phyloP scores from a whole-genome alignment of 2,113 vertebrate species.

The Caranx ignobilis region DNA sequence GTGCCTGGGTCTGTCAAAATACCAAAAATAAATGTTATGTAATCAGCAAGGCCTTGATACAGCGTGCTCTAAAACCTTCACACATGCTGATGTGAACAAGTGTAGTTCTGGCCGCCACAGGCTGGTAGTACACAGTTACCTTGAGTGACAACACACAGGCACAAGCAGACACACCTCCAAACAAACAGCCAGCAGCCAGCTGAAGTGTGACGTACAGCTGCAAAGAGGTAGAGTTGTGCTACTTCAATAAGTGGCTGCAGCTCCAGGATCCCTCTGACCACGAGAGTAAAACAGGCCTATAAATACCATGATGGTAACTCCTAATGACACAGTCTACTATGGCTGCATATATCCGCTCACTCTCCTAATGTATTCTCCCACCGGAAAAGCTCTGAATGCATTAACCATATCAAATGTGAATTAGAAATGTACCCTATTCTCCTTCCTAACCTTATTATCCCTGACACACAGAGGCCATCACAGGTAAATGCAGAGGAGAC shows the following conservation, averaged over 20 bases:
- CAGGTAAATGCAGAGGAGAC: constrained; percentile 29
- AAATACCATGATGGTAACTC: constrained; percentile 63
- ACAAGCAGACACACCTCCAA: constrained; percentile 18
- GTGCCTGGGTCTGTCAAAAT: constrained; percentile 53
- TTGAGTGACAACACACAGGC: constrained; percentile 8
- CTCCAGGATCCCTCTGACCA: constrained; percentile 15
- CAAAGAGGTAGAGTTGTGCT: constrained; percentile 2
- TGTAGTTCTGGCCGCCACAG: not conserved
- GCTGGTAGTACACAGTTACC: constrained; percentile 10
- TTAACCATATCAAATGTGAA: constrained; percentile 64
- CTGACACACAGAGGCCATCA: constrained; percentile 5
- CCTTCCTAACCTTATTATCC: constrained; percentile 39
- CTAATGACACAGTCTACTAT: constrained; percentile 49
- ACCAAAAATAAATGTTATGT: constrained; percentile 71
- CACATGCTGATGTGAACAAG: constrained; percentile 5
- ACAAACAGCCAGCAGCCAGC: constrained; percentile 16
- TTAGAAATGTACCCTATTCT: constrained; percentile 34
- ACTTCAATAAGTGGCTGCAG: not conserved
- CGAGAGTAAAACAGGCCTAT: constrained; percentile 45
- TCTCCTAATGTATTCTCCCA: constrained; percentile 56
- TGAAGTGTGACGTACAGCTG: not conserved
- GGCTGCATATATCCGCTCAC: constrained; percentile 46
- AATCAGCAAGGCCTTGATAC: constrained; percentile 35
- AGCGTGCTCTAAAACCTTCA: not conserved
- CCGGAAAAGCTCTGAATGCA: constrained; percentile 57